Conservation (phyloP, 1,140 invertebrate species). For the Agrilus planipennis region DNA sequence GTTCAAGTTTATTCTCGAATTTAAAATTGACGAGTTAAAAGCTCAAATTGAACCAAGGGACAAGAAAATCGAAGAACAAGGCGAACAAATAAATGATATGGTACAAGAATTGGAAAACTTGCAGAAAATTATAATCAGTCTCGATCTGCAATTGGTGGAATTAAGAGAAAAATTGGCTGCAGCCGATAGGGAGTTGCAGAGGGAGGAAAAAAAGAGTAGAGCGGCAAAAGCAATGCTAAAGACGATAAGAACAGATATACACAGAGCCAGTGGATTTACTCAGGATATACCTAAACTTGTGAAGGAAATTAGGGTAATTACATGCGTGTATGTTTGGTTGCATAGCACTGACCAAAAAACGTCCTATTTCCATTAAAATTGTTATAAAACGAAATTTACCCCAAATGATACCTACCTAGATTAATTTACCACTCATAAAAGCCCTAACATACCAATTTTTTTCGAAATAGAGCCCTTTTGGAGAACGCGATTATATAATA, state of each 20-base stretch:
- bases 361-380: too few species aligned
- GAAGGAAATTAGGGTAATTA: conserved; percentile 55
- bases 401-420: too few species aligned
- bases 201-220: conserved; percentile 49
- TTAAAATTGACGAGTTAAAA: conserved; percentile 77
- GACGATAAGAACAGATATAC: conserved; percentile 66
- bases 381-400: too few species aligned
- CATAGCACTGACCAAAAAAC: too few species aligned
- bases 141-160: conserved; percentile 60
- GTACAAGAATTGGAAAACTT: conserved; percentile 59
- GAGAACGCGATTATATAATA: too few species aligned
- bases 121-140: conserved; percentile 35
- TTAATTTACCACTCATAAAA: too few species aligned
- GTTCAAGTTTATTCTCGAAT: conserved; percentile 79
- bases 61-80: conserved; percentile 63
- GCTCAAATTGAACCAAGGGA: conserved; percentile 75
- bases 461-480: too few species aligned
- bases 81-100: conserved; percentile 65
- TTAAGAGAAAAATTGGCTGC: conserved; percentile 62
- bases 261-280: conserved; percentile 59
- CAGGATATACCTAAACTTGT: conserved; percentile 67
- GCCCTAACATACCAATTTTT: too few species aligned
- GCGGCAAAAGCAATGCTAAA: conserved; percentile 56
- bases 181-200: conserved; percentile 52
- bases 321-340: too few species aligned